Evolutionary conservation across 2,888 invertebrate species (phyloP).

Genomic region (Thymelicus sylvestris): DNA sequence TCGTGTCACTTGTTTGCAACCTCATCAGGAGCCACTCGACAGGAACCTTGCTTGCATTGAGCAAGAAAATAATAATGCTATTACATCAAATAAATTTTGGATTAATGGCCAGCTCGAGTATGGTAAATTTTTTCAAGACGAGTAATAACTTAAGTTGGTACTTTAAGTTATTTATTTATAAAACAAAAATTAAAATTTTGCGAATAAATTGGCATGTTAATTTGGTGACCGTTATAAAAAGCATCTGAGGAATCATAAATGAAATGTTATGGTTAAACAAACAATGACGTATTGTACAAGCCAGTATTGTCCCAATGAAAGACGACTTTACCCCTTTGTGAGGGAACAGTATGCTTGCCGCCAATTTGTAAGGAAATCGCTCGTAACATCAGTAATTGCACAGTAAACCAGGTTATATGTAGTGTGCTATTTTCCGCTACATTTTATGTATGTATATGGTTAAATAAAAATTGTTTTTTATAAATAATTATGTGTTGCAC

Average conservation of each 20-base stretch:
- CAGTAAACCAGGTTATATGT: constrained; percentile 9
- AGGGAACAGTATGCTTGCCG: constrained; percentile 30
- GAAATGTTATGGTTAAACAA: constrained; percentile 8
- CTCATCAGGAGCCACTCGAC: constrained; percentile 54
- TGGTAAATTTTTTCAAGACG: too few species aligned
- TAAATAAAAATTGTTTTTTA: too few species aligned
- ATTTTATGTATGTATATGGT: constrained; percentile 3
- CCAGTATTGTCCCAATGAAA: constrained; percentile 20
- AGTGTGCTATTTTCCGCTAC: constrained; percentile 12
- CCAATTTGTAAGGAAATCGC: constrained; percentile 28
- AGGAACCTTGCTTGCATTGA: constrained; percentile 44
- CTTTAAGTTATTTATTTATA: too few species aligned
- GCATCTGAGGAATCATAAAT: not conserved
- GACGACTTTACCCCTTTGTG: constrained; percentile 19
- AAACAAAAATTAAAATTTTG: too few species aligned
- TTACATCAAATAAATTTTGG: not conserved
- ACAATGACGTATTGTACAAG: constrained; percentile 15
- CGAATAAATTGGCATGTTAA: not conserved
- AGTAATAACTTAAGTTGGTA: too few species aligned
- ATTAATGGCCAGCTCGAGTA: not conserved
- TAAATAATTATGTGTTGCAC: too few species aligned
- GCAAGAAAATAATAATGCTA: constrained; percentile 25
- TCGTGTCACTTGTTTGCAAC: constrained; percentile 74
- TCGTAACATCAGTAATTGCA: constrained; percentile 24
- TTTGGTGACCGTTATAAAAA: not conserved